Conservation (phyloP, 2,797 vertebrate genomes). For the Tangara arthus region DNA sequence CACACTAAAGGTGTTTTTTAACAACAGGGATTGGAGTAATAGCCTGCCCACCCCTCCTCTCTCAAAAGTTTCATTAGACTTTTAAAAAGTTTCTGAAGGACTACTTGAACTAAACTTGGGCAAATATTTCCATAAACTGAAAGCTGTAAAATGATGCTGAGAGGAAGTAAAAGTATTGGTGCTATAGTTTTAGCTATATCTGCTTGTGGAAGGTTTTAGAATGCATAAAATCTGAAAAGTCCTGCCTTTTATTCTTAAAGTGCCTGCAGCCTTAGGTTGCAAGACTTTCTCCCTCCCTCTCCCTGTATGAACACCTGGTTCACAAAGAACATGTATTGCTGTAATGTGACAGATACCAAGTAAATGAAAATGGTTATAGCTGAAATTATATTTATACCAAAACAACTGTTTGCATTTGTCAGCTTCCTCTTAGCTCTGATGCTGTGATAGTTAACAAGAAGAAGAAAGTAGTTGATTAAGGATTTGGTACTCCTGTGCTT, state of each 20-base stretch:
- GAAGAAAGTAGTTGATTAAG: background rate
- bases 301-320: background rate
- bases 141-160: background rate
- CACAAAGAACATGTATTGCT: rapidly evolving
- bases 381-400: background rate
- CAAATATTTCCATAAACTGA: constrained; percentile 18
- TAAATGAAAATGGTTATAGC: background rate
- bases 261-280: background rate
- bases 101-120: background rate
- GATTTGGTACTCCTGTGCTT: background rate
- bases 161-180: background rate
- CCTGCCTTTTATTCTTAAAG: background rate
- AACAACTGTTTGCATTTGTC: background rate
- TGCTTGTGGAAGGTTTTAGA: background rate
- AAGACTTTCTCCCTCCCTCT: background rate
- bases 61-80: background rate
- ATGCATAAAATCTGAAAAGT: background rate
- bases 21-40: background rate
- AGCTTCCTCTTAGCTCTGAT: background rate
- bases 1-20: background rate
- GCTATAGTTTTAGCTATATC: background rate
- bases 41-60: background rate
- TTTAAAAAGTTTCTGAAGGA: background rate
- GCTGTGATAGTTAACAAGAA: background rate
- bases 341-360: background rate